phyloP scores from a whole-genome alignment of 2,113 vertebrate species.

The Syngnathus scovelli region DNA sequence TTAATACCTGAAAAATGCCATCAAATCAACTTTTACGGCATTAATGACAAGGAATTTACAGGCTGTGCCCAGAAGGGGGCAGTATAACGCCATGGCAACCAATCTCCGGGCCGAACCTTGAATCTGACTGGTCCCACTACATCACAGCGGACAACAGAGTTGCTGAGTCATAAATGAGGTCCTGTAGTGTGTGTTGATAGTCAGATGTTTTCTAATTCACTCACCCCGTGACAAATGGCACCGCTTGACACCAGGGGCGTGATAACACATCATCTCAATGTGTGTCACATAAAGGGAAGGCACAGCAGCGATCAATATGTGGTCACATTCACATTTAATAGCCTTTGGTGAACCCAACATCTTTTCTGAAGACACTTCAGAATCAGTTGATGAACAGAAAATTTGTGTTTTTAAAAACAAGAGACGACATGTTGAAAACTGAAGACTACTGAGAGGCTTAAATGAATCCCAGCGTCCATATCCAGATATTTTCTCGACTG shows the following conservation, averaged over 20 bases:
- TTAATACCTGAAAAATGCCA: no score
- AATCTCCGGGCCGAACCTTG: slow-evolving; percentile 34
- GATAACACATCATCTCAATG: slow-evolving; percentile 64
- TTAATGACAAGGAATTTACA: background rate
- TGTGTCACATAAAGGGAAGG: slow-evolving; percentile 46
- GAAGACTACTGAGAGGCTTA: background rate
- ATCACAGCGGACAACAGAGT: slow-evolving; percentile 42
- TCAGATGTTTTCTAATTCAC: slow-evolving; percentile 33
- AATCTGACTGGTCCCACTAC: slow-evolving; percentile 27
- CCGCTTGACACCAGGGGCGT: slow-evolving; percentile 36
- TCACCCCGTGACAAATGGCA: slow-evolving; percentile 45
- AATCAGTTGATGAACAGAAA: no score
- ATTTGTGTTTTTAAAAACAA: no score
- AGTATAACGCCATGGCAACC: slow-evolving; percentile 40
- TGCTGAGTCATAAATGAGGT: slow-evolving; percentile 45
- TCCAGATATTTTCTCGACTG: no score
- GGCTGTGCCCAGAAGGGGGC: slow-evolving; percentile 50
- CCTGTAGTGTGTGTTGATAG: slow-evolving; percentile 43
- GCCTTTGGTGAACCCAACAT: background rate
- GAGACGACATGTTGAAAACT: no score
- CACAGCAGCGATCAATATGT: slow-evolving; percentile 61
- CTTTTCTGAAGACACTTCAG: background rate
- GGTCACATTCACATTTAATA: slow-evolving; percentile 23
- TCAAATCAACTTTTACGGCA: background rate
- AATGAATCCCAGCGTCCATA: background rate